These are phyloP conservation scores for Erpetoichthys calabaricus DNA, from an alignment of 2,797 vertebrate genomes.

Conservation along the genomic window DNA sequence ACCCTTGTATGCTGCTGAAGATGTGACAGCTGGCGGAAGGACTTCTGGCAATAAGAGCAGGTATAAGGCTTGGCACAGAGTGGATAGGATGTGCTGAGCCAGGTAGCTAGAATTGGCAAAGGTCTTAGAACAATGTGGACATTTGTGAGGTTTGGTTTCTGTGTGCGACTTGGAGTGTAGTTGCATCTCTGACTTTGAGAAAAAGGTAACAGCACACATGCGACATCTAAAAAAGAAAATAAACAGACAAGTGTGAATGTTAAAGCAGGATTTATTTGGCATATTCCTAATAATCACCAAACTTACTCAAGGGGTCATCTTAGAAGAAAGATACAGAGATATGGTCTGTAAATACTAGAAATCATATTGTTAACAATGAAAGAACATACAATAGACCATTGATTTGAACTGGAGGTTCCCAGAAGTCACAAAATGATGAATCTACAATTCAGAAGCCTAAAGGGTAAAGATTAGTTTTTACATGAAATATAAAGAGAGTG, in stretches of 20 bases:
- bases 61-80: conserved; percentile 92
- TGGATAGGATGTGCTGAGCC: conserved; percentile 95
- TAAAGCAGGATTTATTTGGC: conserved; percentile 27
- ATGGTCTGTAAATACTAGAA: no score
- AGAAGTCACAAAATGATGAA: no score
- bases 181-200: conserved; percentile 99
- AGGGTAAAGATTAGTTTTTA: no score
- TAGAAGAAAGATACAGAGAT: no score
- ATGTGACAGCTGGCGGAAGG: conserved; percentile 97
- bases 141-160: conserved; percentile 97
- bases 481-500: no score
- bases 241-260: conserved; percentile 10
- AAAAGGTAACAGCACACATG: conserved; percentile 99
- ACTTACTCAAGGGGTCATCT: no score
- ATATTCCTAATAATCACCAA: conserved; percentile 16
- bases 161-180: conserved; percentile 99
- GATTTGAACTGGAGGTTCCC: no score
- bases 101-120: conserved; percentile 98
- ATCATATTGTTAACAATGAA: no score
- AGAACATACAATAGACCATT: no score
- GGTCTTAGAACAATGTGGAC: conserved; percentile 94
- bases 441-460: no score
- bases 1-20: conserved; percentile 98
- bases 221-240: conserved; percentile 80
- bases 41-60: conserved; percentile 90